Evolutionary conservation across 1,140 invertebrate species (phyloP), one percentile per base, ranked within the genome.

Genomic region (Lepidurus apus): DNA sequence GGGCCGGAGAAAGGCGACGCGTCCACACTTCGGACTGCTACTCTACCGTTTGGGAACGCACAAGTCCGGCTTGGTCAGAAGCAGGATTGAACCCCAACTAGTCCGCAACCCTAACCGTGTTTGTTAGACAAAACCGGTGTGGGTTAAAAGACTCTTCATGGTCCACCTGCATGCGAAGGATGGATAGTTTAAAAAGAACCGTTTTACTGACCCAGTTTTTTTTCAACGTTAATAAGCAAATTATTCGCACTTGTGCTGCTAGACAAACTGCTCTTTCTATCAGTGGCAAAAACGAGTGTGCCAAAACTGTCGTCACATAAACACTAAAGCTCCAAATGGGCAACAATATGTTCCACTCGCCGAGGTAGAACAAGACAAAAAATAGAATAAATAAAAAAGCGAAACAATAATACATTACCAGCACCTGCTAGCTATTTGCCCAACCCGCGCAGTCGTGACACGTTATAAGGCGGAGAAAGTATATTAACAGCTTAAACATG

Each of bases 371-470:
- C 17, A 65, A 65, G 21, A 65, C 53, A 21, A 34, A 34, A 34
- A 34, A 34, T 34, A 34, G 34, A 34, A 34, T 34, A 34, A 34
- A 34, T 34, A 34, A 34, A 34, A 34, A 34, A 34, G 34, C 3
- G 34, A 34, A 34, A 17, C 53, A 13, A 21, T 65, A 65, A 65
- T 9, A 3, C 53, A 65, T 65, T 65, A 65, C 53, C 17, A 65
- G 53, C 53, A 65, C 53, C 53, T 65, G 53, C 53, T 65, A 65
- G 53, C 53, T 65, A 65, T 65, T 65, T 65, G 53, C 53, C 53
- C 53, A 65, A 65, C n/a, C 53, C 53, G 8, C 53, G 53, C 53
- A 65, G 53, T 65, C 53, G 53, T 65, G 53, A 65, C 53, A 9
- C 34, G 34, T 13, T 17, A 65, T 65, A 21, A 65, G 17, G 13